Conservation (phyloP, 2,888 invertebrate species). For the Diarsia brunnea region DNA sequence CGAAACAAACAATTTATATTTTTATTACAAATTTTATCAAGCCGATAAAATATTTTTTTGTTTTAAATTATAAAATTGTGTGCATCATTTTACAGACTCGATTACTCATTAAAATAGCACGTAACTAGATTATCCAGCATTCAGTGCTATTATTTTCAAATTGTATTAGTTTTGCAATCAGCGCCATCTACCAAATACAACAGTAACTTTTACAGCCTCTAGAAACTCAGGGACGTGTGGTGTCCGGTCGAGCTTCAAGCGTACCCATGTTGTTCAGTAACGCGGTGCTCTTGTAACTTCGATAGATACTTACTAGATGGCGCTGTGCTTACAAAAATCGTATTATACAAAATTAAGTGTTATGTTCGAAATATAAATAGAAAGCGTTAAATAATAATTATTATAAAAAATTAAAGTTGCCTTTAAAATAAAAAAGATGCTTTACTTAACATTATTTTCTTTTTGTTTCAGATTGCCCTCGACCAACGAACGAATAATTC, state of each 20-base stretch:
- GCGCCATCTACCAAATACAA: slow-evolving; percentile 48
- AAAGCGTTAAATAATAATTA: too few relatives aligned
- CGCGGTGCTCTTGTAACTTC: slow-evolving; percentile 29
- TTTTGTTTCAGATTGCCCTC: slow-evolving; percentile 85
- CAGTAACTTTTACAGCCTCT: slow-evolving; percentile 3
- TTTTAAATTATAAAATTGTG: too few relatives aligned
- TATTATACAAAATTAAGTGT: neutral
- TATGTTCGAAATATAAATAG: too few relatives aligned
- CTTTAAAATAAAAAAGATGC: neutral
- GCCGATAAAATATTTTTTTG: too few relatives aligned
- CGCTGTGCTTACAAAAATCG: slow-evolving; percentile 24
- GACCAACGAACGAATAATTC: slow-evolving; percentile 84
- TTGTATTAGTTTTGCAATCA: neutral
- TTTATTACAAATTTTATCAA: too few relatives aligned
- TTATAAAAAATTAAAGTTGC: neutral
- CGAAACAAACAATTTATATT: too few relatives aligned
- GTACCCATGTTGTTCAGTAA: neutral
- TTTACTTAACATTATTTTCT: slow-evolving; percentile 51
- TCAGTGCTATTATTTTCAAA: neutral
- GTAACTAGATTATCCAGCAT: too few relatives aligned
- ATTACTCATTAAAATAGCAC: too few relatives aligned
- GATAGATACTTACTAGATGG: slow-evolving; percentile 35
- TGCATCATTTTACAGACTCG: too few relatives aligned
- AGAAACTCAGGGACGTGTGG: neutral
- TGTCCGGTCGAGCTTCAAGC: neutral